Evolutionary conservation across 2,113 vertebrate species (phyloP).

Genomic region (Microcebus ravelobensis): DNA sequence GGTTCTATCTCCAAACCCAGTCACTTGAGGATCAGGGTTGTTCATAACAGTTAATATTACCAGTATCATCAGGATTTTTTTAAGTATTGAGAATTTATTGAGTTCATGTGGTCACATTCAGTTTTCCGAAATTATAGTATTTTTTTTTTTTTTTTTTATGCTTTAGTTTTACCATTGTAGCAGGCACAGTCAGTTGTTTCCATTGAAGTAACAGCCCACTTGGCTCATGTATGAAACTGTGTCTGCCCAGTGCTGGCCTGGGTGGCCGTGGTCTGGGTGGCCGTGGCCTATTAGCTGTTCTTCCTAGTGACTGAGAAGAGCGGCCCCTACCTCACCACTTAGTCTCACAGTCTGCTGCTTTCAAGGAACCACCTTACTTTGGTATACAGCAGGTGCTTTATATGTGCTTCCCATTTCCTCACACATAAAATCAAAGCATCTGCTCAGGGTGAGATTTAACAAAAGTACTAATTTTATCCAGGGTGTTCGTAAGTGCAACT

Average conservation of each 20-base stretch:
- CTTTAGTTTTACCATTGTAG: neutral
- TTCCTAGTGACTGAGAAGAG: too few relatives aligned
- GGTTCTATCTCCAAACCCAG: neutral
- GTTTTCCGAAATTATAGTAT: neutral
- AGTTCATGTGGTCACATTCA: neutral
- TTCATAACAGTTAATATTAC: neutral
- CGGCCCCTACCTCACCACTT: neutral
- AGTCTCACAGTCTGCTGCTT: neutral
- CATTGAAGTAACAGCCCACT: neutral
- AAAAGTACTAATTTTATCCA: rapidly evolving
- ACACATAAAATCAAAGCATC: neutral
- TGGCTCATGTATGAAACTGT: neutral
- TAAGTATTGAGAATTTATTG: neutral
- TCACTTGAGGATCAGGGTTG: neutral
- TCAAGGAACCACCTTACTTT: neutral
- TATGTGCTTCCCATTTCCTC: neutral
- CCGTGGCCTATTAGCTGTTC: too few relatives aligned
- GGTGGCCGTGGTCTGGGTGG: too few relatives aligned
- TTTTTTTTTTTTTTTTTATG: neutral
- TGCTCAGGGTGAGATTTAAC: neutral
- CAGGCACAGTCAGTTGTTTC: neutral
- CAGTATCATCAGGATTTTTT: neutral
- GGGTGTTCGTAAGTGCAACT: neutral
- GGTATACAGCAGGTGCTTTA: neutral
- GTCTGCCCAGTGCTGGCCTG: neutral